Percentiles rank a stretch among this genome's conserved stretches.
Evolutionary conservation across 2,797 vertebrate species (phyloP).

Genomic region (Thaleichthys pacificus): DNA sequence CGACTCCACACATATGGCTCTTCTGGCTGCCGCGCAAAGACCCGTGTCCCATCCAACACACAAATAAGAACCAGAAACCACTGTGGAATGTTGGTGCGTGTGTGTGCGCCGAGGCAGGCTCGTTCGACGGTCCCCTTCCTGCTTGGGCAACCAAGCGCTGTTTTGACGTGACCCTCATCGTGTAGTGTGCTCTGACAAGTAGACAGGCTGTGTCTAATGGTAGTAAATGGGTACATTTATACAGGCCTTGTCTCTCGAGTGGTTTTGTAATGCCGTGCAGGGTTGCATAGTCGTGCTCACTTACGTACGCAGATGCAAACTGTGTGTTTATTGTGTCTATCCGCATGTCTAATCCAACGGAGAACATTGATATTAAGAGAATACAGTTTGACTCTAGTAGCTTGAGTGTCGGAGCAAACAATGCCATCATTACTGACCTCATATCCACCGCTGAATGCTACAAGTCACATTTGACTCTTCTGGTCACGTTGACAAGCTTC

Average conservation of each 20-base stretch:
- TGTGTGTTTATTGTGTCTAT: not conserved
- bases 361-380: too few species aligned
- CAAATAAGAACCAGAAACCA: constrained; percentile 38
- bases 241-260: not conserved
- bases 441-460: constrained; percentile 21
- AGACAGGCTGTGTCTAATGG: not conserved
- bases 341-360: not conserved
- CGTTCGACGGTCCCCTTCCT: constrained; percentile 25
- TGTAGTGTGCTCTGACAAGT: not conserved
- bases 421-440: constrained; percentile 45
- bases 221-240: not conserved
- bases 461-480: constrained; percentile 21
- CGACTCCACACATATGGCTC: not conserved
- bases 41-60: constrained; percentile 10
- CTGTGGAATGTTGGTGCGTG: constrained; percentile 8
- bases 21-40: constrained; percentile 10
- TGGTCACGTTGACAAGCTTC: constrained; percentile 18
- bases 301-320: not conserved
- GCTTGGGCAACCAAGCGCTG: constrained; percentile 16
- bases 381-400: constrained; percentile 7
- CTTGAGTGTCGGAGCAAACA: not conserved
- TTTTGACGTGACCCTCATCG: not conserved
- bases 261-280: not conserved
- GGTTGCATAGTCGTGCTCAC: not conserved
- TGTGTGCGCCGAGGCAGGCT: constrained; percentile 18